These are phyloP conservation scores for Hyles vespertilio DNA, from an alignment of 1,140 invertebrate species.

Conservation along the genomic window DNA sequence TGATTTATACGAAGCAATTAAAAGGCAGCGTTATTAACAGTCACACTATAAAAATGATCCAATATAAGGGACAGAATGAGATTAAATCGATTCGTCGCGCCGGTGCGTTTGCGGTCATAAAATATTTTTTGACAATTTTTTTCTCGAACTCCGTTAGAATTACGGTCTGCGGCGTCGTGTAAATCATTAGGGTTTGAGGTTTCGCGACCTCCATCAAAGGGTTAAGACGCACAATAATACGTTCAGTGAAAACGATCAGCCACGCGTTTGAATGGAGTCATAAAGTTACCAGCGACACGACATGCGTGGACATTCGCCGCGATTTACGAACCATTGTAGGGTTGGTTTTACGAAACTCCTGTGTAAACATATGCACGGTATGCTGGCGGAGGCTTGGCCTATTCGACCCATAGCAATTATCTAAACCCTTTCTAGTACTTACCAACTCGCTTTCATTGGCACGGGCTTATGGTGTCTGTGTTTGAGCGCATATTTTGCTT, in stretches of 20 bases:
- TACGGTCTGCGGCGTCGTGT: constrained; percentile 40
- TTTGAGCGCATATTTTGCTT: no score
- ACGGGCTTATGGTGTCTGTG: no score
- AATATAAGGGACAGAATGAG: constrained; percentile 46
- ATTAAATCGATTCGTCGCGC: constrained; percentile 61
- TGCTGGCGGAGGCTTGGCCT: background rate
- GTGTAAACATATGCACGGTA: constrained; percentile 38
- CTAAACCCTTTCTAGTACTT: background rate
- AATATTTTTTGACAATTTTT: constrained; percentile 62
- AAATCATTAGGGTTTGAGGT: constrained; percentile 60
- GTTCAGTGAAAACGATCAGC: constrained; percentile 57
- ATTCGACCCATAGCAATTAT: background rate
- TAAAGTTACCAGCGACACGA: constrained; percentile 40
- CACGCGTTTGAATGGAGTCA: constrained; percentile 61
- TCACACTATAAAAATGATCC: constrained; percentile 37
- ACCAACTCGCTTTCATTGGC: background rate
- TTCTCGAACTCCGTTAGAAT: constrained; percentile 44
- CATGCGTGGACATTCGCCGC: constrained; percentile 26
- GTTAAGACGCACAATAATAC: constrained; percentile 26
- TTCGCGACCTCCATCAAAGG: constrained; percentile 47
- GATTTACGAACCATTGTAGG: constrained; percentile 68
- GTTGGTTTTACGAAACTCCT: constrained; percentile 50
- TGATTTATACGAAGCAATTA: constrained; percentile 72
- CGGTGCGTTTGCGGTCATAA: constrained; percentile 45
- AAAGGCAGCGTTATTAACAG: constrained; percentile 48